Evolutionary conservation across 2,113 vertebrate species (phyloP), one percentile per base, ranked within the genome.

Genomic region (Dasyurus viverrinus): DNA sequence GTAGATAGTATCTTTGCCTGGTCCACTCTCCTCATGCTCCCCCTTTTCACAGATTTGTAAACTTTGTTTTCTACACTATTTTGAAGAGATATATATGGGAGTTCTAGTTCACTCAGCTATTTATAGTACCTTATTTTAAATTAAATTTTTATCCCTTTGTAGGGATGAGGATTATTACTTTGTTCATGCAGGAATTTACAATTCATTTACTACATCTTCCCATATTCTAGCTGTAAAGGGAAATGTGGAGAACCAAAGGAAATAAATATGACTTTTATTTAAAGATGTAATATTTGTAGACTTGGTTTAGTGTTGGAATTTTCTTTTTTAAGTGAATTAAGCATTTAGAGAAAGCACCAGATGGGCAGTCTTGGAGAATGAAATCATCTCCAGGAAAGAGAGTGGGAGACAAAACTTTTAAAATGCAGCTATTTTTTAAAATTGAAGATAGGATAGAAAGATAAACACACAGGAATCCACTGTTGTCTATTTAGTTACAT

Each of bases 1-100:
- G 97, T 93, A 96, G 97, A 98, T 97, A 97, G 96, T 95, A 96
- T 93, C 96, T 98, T 94, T 97, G 93, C 93, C 93, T 90, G 47
- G 89, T 91, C 60, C 93, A n/a, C 50, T 68, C 89, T 89, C 89
- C 14, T 52, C 54, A 54, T 96, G 47, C 52, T 10, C 53, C 53
- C 53, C 93, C 92, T 92, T 95, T 93, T 95, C n/a, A 84, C 68
- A 84, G 68, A n/a, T 22, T 84, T 84, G 36, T 84, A 42, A 84
- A 84, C 68, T 84, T 22, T 42, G 36, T 96, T 98, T 97, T 97
- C 94, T 93, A 46, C 93, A 94, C 91, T 95, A 97, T 96, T 96
- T 96, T 95, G 95, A 93, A 94, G 95, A 94, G 92, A 76, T 91
- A 97, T 95, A 93, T 91, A 97, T 95, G 92, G 96, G 96, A 91